phyloP scores from a whole-genome alignment of 2,888 invertebrate species.

The Candidula unifasciata region DNA sequence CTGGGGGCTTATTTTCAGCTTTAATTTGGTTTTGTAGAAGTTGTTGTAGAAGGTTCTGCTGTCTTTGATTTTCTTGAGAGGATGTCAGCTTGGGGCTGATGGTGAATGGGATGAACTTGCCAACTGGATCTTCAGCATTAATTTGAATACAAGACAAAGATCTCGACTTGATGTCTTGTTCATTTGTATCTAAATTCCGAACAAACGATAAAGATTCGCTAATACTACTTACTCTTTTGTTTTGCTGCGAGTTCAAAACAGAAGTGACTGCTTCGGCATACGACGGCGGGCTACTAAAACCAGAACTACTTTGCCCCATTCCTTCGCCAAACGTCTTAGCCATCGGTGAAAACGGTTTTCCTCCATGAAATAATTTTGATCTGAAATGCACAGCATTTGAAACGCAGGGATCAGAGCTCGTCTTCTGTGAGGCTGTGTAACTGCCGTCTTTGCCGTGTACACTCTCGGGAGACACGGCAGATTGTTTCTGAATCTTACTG shows the following conservation, averaged over 20 bases:
- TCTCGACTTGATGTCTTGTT: background rate
- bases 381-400: background rate
- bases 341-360: background rate
- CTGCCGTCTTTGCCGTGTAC: background rate
- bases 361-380: background rate
- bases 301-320: background rate
- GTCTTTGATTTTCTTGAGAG: background rate
- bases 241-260: conserved; percentile 28
- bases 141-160: conserved; percentile 14
- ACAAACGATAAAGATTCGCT: background rate
- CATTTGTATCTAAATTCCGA: background rate
- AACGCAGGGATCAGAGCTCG: background rate
- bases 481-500: background rate
- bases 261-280: conserved; percentile 37
- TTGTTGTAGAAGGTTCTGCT: conserved; percentile 3
- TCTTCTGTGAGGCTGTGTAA: background rate
- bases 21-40: background rate
- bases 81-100: background rate
- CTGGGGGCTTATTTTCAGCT: background rate
- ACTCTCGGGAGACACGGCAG: background rate
- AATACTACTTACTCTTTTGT: background rate
- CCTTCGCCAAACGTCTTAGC: background rate
- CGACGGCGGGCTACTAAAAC: conserved; percentile 26
- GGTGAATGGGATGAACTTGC: conserved; percentile 17
- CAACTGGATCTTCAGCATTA: conserved; percentile 18